phyloP scores from a whole-genome alignment of 2,797 vertebrate genomes.

The Acanthurus tractus region DNA sequence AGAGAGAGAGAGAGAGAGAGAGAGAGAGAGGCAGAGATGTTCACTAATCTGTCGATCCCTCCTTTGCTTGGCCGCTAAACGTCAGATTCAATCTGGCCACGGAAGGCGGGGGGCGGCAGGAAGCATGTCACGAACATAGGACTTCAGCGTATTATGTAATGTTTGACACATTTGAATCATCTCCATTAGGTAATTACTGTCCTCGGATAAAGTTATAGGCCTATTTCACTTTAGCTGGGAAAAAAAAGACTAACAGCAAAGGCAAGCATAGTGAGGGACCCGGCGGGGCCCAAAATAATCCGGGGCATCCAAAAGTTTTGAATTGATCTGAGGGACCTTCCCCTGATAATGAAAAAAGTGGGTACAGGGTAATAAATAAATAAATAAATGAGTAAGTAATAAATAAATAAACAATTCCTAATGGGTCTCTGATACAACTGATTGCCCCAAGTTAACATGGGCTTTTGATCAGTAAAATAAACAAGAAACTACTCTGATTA shows the following conservation, averaged over 20 bases:
- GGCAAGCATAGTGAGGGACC: background rate
- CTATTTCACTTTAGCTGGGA: background rate
- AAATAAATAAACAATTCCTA: too few relatives aligned
- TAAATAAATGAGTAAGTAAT: too few relatives aligned
- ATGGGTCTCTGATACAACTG: background rate
- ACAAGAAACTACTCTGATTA: background rate
- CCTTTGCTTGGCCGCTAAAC: conserved; percentile 66
- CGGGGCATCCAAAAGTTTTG: background rate
- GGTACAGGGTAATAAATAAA: too few relatives aligned
- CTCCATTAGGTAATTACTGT: conserved; percentile 27
- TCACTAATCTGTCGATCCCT: conserved; percentile 70
- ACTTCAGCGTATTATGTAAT: conserved; percentile 67
- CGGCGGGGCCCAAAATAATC: background rate
- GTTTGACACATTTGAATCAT: conserved; percentile 49
- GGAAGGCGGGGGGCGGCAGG: conserved; percentile 3
- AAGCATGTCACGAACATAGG: conserved; percentile 49
- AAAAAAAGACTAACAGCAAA: background rate
- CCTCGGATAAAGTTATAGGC: conserved; percentile 3
- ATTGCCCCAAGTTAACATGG: background rate
- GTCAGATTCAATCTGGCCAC: conserved; percentile 75
- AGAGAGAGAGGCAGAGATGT: conserved; percentile 30
- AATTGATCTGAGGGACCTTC: background rate
- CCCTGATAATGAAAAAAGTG: too few relatives aligned
- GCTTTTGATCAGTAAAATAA: background rate
- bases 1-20: too few relatives aligned